A percentile compares a stretch with the other conserved stretches of the same genome.
phyloP scores from a whole-genome alignment of 2,888 invertebrate species.

The Romanomermis culicivorax region DNA sequence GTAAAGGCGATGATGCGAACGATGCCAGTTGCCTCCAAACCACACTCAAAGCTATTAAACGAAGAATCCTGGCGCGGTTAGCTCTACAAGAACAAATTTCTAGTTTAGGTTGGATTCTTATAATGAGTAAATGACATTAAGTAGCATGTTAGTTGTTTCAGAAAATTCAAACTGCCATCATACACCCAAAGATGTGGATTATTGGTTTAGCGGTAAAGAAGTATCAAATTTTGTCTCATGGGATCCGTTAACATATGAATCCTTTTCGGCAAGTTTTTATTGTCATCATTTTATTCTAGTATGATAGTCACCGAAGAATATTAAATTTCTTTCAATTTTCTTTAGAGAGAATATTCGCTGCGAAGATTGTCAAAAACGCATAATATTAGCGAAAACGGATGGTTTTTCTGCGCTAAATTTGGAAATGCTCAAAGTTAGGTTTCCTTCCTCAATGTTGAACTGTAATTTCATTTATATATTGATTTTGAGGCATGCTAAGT shows the following conservation, averaged over 20 bases:
- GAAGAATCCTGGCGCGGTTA: slow-evolving; percentile 50
- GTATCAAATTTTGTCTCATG: neutral
- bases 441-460: too few species aligned
- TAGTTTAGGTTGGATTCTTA: slow-evolving; percentile 39
- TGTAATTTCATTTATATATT: too few species aligned
- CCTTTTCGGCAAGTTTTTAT: neutral
- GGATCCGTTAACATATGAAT: neutral
- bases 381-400: slow-evolving; percentile 36
- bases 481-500: slow-evolving; percentile 49
- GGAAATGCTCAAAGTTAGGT: too few species aligned
- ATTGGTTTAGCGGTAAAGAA: neutral
- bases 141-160: neutral
- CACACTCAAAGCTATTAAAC: slow-evolving; percentile 44
- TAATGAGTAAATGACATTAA: slow-evolving; percentile 26
- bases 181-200: neutral
- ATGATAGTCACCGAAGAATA: too few species aligned
- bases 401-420: slow-evolving; percentile 51
- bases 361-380: too few species aligned
- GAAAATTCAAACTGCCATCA: neutral
- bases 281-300: neutral
- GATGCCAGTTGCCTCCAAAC: neutral
- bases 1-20: neutral
- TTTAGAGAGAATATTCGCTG: too few species aligned
- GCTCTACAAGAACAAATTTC: slow-evolving; percentile 56
- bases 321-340: too few species aligned